Evolutionary conservation across 2,113 vertebrate species (phyloP).

Genomic region (Orthochromis malagaraziensis): DNA sequence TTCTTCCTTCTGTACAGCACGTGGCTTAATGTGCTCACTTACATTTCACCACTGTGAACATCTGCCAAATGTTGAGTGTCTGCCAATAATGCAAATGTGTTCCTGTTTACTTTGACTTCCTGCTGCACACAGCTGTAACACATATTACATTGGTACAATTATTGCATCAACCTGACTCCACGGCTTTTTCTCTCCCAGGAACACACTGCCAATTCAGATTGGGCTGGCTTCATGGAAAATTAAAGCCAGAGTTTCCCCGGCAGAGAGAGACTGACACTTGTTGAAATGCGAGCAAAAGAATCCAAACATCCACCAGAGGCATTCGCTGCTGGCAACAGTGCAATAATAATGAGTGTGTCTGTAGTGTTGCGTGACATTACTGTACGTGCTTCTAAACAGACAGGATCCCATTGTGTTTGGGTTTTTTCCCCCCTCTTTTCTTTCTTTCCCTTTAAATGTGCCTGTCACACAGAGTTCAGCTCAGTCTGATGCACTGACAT

Average conservation of each 20-base stretch:
- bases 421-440: neutral
- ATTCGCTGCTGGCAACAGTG: neutral
- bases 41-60: neutral
- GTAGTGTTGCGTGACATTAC: neutral
- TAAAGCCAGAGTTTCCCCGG: constrained; percentile 12
- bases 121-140: neutral
- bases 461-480: neutral
- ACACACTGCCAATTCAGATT: constrained; percentile 12
- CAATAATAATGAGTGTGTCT: neutral
- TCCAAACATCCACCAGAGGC: neutral
- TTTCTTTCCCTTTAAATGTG: constrained; percentile 21
- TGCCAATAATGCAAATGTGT: neutral
- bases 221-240: constrained; percentile 53
- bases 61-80: neutral
- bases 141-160: constrained; percentile 21
- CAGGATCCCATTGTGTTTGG: neutral
- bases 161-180: neutral
- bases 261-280: neutral
- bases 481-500: constrained; percentile 20
- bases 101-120: neutral
- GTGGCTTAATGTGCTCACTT: neutral
- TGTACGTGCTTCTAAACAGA: neutral
- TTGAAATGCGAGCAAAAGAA: neutral
- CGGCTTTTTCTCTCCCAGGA: constrained; percentile 1
- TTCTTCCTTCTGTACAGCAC: neutral